Conservation (phyloP, 2,797 vertebrate species). For the Philypnodon macrostomus region DNA sequence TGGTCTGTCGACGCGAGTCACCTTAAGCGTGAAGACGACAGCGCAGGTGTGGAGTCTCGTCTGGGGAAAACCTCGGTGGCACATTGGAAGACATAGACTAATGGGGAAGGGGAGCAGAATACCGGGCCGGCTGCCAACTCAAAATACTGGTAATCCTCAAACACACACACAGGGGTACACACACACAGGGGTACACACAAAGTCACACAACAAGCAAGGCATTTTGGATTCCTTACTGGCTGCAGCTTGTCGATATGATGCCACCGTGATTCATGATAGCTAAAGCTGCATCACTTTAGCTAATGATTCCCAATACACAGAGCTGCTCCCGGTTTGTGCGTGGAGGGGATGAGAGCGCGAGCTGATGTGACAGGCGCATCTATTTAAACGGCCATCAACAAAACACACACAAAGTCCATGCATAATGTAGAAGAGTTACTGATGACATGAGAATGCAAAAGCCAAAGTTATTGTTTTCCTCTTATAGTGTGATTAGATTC, state of each 20-base stretch:
- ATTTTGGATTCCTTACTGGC: conserved; percentile 63
- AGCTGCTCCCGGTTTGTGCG: conserved; percentile 26
- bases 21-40: conserved; percentile 20
- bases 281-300: conserved; percentile 75
- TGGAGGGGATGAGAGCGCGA: conserved; percentile 37
- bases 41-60: conserved; percentile 27
- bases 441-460: conserved; percentile 19
- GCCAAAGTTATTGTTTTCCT: not conserved
- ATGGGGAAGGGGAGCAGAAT: conserved; percentile 41
- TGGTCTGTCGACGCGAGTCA: conserved; percentile 19
- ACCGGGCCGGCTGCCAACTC: conserved; percentile 63
- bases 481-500: not conserved
- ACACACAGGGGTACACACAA: conserved; percentile 5
- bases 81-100: conserved; percentile 51
- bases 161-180: not conserved
- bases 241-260: conserved; percentile 76
- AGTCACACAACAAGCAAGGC: conserved; percentile 19
- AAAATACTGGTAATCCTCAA: conserved; percentile 63
- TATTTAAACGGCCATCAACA: conserved; percentile 68
- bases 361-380: conserved; percentile 69
- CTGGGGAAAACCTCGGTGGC: conserved; percentile 47
- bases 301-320: conserved; percentile 76
- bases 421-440: conserved; percentile 57
- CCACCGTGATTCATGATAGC: conserved; percentile 79
- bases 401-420: conserved; percentile 53